These are phyloP conservation scores for Columba livia DNA, from an alignment of 2,113 vertebrate genomes.

Conservation along the genomic window DNA sequence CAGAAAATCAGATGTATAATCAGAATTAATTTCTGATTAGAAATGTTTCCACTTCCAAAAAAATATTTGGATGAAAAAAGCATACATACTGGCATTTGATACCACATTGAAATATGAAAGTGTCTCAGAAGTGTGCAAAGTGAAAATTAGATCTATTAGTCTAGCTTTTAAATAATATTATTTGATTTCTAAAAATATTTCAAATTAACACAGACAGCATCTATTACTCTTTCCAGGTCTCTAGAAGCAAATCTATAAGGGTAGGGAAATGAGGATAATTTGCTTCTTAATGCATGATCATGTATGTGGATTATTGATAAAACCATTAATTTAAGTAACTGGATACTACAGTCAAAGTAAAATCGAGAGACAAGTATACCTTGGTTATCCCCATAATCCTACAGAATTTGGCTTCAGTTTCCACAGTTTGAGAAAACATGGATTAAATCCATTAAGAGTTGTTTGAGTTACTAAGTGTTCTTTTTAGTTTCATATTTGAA, in stretches of 20 bases:
- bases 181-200: background rate
- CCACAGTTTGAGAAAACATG: background rate
- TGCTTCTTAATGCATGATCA: background rate
- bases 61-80: background rate
- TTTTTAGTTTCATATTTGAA: background rate
- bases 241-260: background rate
- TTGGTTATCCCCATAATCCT: background rate
- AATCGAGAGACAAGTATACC: fast-evolving
- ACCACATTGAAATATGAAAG: background rate
- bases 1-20: background rate
- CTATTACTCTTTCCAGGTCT: background rate
- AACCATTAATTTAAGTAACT: background rate
- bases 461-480: background rate
- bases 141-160: background rate
- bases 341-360: background rate
- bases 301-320: background rate
- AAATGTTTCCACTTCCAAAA: background rate
- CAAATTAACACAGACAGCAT: background rate
- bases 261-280: background rate
- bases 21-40: background rate
- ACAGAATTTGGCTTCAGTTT: background rate
- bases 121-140: background rate
- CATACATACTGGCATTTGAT: background rate
- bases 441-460: background rate
- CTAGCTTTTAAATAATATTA: background rate